Conservation (phyloP, 2,888 invertebrate species). For the Drosophila anomalata region DNA sequence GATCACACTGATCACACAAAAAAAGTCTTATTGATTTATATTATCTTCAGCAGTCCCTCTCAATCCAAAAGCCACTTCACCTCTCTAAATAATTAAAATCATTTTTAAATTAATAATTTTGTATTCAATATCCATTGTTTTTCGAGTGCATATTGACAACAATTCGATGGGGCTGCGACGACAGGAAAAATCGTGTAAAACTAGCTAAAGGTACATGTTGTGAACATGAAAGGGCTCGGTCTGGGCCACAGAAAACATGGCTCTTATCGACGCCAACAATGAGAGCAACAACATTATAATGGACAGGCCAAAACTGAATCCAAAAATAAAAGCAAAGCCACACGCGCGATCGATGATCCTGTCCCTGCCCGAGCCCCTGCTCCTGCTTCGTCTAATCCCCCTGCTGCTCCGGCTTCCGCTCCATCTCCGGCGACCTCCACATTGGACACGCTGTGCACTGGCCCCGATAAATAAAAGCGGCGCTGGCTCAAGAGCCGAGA, state of each 20-base stretch:
- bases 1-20: conserved; percentile 13
- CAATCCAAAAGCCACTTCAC: too few species aligned
- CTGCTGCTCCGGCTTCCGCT: conserved; percentile 1
- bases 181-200: conserved; percentile 84
- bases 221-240: conserved; percentile 77
- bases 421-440: conserved; percentile 31
- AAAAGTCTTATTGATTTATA: too few species aligned
- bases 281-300: conserved; percentile 80
- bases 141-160: conserved; percentile 81
- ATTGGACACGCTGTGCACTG: conserved; percentile 74
- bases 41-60: too few species aligned
- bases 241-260: conserved; percentile 30
- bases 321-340: conserved; percentile 55
- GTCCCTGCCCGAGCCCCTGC: conserved; percentile 8
- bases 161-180: conserved; percentile 84
- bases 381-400: conserved; percentile 16
- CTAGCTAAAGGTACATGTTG: conserved; percentile 82
- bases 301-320: conserved; percentile 59
- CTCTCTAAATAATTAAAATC: too few species aligned
- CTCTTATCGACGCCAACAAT: conserved; percentile 77
- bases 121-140: conserved; percentile 12
- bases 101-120: background rate
- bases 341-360: conserved; percentile 67
- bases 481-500: conserved; percentile 47
- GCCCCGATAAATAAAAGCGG: conserved; percentile 73